Evolutionary conservation across 2,113 vertebrate species (phyloP).

Genomic region (Daubentonia madagascariensis): DNA sequence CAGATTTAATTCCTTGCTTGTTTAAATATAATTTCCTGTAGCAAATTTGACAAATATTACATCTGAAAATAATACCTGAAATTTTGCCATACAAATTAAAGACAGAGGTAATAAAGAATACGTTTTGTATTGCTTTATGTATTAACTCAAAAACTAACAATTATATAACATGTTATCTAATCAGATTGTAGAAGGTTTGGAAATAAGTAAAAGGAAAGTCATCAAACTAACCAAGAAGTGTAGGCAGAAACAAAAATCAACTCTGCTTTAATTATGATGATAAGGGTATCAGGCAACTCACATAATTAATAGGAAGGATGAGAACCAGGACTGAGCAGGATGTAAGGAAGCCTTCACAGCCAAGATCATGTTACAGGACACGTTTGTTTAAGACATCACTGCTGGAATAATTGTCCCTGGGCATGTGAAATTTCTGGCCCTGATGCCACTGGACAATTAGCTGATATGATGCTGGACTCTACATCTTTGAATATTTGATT

Average conservation of each 20-base stretch:
- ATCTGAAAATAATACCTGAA: not conserved
- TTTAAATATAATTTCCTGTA: conserved; percentile 25
- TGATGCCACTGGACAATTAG: not conserved
- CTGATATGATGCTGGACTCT: not conserved
- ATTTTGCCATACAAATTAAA: conserved; percentile 13
- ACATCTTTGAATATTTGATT: not conserved
- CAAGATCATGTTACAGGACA: not conserved
- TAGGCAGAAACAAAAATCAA: not conserved
- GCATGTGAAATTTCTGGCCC: not conserved
- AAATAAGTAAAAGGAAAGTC: not conserved
- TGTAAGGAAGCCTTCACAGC: not conserved
- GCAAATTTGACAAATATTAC: not conserved
- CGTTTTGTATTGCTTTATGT: not conserved
- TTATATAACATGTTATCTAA: not conserved
- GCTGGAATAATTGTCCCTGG: not conserved
- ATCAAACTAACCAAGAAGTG: not conserved
- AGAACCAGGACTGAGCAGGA: not conserved
- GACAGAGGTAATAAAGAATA: not conserved
- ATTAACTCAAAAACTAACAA: not conserved
- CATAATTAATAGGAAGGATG: not conserved
- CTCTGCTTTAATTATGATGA: not conserved
- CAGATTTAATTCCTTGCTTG: not conserved
- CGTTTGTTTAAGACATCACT: not conserved
- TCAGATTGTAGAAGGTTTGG: not conserved
- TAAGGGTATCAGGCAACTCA: not conserved